These are phyloP conservation scores for Aplodontia rufa DNA, from an alignment of 2,113 vertebrate species.

Conservation along the genomic window DNA sequence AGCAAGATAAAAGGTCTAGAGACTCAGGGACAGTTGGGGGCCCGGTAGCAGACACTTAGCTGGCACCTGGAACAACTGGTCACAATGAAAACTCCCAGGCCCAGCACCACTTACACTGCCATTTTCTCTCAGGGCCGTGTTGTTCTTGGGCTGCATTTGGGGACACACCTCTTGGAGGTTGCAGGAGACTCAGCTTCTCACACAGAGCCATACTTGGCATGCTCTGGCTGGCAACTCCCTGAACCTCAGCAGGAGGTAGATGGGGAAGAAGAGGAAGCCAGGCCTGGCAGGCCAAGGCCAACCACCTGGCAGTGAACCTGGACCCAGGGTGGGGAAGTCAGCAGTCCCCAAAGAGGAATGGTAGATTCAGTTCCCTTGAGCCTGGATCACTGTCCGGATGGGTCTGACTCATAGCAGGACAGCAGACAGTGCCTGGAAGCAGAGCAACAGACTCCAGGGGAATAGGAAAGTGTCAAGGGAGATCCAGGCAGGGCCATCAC, in stretches of 20 bases:
- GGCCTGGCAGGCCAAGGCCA: neutral
- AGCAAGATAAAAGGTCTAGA: neutral
- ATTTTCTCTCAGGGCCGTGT: neutral
- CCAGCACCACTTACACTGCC: neutral
- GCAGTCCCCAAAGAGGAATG: neutral
- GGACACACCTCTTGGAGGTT: neutral
- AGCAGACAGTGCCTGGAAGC: neutral
- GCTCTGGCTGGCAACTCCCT: neutral
- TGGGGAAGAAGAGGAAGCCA: neutral
- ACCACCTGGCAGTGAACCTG: neutral
- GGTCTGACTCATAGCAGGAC: neutral
- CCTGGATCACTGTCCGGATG: neutral
- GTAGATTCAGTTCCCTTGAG: neutral
- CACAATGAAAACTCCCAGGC: neutral
- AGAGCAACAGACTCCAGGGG: neutral
- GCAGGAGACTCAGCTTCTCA: neutral
- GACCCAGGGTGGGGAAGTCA: neutral
- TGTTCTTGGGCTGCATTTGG: neutral
- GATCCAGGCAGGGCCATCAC: neutral
- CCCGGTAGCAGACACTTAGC: neutral
- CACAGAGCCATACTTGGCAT: neutral
- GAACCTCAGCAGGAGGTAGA: neutral
- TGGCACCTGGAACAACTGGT: neutral
- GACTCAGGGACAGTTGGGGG: neutral
- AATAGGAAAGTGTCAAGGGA: neutral